These are phyloP conservation scores for Entomobrya multifasciata DNA, from an alignment of 2,888 invertebrate species.

Conservation along the genomic window DNA sequence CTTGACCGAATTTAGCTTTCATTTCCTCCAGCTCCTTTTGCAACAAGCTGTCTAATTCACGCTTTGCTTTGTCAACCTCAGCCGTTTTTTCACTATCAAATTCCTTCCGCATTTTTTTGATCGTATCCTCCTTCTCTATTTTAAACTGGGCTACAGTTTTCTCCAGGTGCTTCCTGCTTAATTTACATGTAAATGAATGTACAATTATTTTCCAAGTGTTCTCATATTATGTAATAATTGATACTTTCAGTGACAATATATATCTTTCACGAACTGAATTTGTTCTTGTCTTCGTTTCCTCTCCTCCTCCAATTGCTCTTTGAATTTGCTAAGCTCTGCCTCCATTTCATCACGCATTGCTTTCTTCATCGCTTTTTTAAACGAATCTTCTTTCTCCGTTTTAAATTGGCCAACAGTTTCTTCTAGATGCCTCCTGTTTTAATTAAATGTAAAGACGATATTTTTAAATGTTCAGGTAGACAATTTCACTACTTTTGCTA, in stretches of 20 bases:
- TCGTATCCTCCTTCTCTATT: conserved; percentile 72
- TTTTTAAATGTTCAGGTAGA: too few relatives aligned
- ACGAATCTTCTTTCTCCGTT: conserved; percentile 42
- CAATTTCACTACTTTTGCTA: too few relatives aligned
- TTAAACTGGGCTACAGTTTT: conserved; percentile 66
- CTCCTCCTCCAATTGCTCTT: conserved; percentile 82
- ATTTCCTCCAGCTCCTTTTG: conserved; percentile 84
- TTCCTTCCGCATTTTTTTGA: conserved; percentile 61
- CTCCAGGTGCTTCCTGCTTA: conserved; percentile 72
- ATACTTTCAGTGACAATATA: not conserved
- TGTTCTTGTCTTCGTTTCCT: conserved; percentile 81
- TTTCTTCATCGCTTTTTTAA: conserved; percentile 42
- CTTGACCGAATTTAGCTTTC: conserved; percentile 82
- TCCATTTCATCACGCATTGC: conserved; percentile 81
- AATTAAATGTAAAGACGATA: too few relatives aligned
- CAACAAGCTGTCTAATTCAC: conserved; percentile 68
- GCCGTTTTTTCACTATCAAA: conserved; percentile 67
- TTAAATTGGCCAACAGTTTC: conserved; percentile 66
- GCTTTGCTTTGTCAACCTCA: conserved; percentile 73
- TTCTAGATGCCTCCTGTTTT: conserved; percentile 72
- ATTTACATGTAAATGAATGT: not conserved
- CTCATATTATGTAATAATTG: not conserved
- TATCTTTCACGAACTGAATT: too few relatives aligned
- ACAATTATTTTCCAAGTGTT: not conserved
- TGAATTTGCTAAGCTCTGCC: conserved; percentile 82